Evolutionary conservation across 2,797 vertebrate genomes (phyloP), one percentile per base, ranked within the genome.

Genomic region (Sebastes taczanowskii): DNA sequence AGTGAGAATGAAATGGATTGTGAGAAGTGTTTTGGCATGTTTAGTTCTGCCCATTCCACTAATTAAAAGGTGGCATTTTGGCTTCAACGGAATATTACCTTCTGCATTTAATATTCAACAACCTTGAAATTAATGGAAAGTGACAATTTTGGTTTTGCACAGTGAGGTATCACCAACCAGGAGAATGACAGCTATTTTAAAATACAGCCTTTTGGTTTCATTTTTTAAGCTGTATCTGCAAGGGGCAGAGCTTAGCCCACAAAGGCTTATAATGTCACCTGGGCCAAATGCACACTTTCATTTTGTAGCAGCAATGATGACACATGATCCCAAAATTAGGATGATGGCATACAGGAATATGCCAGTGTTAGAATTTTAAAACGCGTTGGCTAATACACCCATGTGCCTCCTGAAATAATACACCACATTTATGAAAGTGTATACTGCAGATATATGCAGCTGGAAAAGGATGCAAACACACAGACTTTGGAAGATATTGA

Each of bases 181-280:
- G n/a, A 30, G 38, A 85, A 52, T 58, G 78, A 81, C 58, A 81
- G 53, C 7, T 1, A 60, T 78, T 77, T 86, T 68, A 69, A 86
- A 81, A 80, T 56, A 4, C 52, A 85, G 35, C 74, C 63, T 77
- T 70, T 7, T 52, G 71, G 71, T 82, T 72, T 88, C 70, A 78
- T 67, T 83, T 86, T 38, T 52, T 75, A 75, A 90, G 84, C 86
- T 86, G 83, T 71, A 75, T 84, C 71, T 78, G 82, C 82, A 85
- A 71, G 61, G 71, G 71, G 68, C 67, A 80, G 68, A 91, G 86
- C 82, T 90, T 86, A 92, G 81, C 85, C 68, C 53, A 22, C 7
- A 29, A 68, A 34, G 71, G 77, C 81, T 87, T 87, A 86, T 30
- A 69, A 81, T 82, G 84, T 83, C 86, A 87, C 82, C 74, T 16